Base-by-base conservation (phyloP, 2,113 vertebrate species). In the Maylandia zebra region DNA sequence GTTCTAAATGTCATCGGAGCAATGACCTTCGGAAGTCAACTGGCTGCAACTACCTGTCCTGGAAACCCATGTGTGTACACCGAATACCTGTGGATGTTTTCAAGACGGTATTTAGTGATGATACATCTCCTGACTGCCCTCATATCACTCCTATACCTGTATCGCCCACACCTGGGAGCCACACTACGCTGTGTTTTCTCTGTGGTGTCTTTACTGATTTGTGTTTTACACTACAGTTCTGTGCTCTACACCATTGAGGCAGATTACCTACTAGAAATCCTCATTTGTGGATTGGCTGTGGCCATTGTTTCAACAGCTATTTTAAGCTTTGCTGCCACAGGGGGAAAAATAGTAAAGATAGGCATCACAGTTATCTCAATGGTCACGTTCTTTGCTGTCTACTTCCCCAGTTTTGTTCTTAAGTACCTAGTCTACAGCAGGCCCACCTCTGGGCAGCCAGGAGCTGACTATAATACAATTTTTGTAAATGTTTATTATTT, bases 271-370 rank as follows among this genome's bases (percentile, higher is more conserved):
- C 9, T 10, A 61, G 57, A 61, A 61, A 19, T 61, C 16, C 57
- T 34, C 30, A 61, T 61, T 0, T 61, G 57, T 61, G 57, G 57
- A 34, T 34, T 61, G 57, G 57, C 57, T 3, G 5, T 61, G 16
- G 57, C 57, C 57, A 61, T 61, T 34, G 57, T 61, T 61, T 61
- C 57, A 61, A 61, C 16, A 61, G 57, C 16, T 61, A 10, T 61
- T 61, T 61, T 61, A 19, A 61, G 30, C 57, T 61, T 19, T 61
- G 9, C 57, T 61, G 57, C 30, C 30, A 61, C 16, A 34, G 57
- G 57, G 6, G 30, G 30, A 34, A 61, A 61, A 34, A 61, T 34
- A 61, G 57, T 61, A 34, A 61, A 61, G 30, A 61, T 61, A 61
- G 30, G 57, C 16, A 61, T 61, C 16, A 61, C 57, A 34, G 16